Percentiles rank a stretch among this genome's conserved stretches.
Evolutionary conservation across 2,113 vertebrate species (phyloP).

Genomic region (Theristicus caerulescens): DNA sequence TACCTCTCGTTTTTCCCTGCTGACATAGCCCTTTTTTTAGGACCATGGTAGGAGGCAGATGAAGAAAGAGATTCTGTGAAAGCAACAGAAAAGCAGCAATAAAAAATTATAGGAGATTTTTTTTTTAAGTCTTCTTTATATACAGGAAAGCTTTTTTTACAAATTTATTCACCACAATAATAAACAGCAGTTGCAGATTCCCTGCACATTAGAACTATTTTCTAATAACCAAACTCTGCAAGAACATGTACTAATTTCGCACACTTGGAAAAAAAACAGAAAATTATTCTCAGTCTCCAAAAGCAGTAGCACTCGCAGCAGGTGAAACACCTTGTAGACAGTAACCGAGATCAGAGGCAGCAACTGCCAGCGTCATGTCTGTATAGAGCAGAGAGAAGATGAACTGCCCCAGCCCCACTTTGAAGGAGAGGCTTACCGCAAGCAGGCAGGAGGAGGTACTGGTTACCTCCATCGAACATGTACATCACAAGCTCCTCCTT

Average conservation of each 20-base stretch:
- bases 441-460: background rate
- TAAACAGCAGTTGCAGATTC: background rate
- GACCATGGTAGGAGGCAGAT: background rate
- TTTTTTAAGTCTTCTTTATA: background rate
- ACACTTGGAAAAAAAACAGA: background rate
- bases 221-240: background rate
- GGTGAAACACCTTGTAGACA: background rate
- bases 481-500: background rate
- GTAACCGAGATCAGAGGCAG: background rate
- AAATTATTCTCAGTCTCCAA: background rate
- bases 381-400: fast-evolving
- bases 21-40: background rate
- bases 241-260: background rate
- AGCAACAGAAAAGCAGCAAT: background rate
- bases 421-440: background rate
- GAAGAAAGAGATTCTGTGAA: background rate
- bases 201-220: background rate
- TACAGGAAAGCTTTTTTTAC: background rate
- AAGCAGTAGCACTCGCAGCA: background rate
- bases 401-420: background rate
- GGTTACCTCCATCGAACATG: background rate
- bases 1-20: background rate
- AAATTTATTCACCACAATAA: background rate
- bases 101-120: background rate
- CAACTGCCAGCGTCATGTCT: background rate